Conservation (phyloP, 2,888 invertebrate species). For the Dendrolimus pini region DNA sequence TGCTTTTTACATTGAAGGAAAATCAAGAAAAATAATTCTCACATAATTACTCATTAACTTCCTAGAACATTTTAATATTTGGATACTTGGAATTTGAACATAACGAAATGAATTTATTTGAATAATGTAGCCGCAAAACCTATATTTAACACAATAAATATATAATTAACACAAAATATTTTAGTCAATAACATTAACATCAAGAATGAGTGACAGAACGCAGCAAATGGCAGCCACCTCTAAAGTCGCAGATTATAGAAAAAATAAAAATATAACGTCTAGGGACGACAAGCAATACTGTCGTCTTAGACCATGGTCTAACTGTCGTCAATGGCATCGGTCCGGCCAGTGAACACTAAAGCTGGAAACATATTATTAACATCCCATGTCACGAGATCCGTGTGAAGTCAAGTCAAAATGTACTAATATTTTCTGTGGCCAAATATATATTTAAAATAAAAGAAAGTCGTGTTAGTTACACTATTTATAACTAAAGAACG, state of each 20-base stretch:
- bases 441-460: too few relatives aligned
- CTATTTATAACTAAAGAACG: too few relatives aligned
- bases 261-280: not conserved
- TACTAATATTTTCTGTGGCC: too few relatives aligned
- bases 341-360: too few relatives aligned
- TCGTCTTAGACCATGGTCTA: too few relatives aligned
- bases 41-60: constrained; percentile 41
- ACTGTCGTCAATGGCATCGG: too few relatives aligned
- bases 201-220: constrained; percentile 65
- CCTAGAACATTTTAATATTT: constrained; percentile 31
- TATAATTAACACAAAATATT: constrained; percentile 27
- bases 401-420: too few relatives aligned
- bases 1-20: not conserved
- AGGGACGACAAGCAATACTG: too few relatives aligned
- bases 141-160: constrained; percentile 9
- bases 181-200: constrained; percentile 57
- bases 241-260: constrained; percentile 20
- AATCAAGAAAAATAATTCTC: constrained; percentile 33
- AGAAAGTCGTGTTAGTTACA: too few relatives aligned
- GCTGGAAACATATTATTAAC: too few relatives aligned
- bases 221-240: constrained; percentile 56
- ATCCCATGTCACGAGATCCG: too few relatives aligned
- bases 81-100: constrained; percentile 6
- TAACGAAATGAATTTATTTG: not conserved
- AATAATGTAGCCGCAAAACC: not conserved